Evolutionary conservation across 2,797 vertebrate species (phyloP).

Genomic region (Botia almorhae): DNA sequence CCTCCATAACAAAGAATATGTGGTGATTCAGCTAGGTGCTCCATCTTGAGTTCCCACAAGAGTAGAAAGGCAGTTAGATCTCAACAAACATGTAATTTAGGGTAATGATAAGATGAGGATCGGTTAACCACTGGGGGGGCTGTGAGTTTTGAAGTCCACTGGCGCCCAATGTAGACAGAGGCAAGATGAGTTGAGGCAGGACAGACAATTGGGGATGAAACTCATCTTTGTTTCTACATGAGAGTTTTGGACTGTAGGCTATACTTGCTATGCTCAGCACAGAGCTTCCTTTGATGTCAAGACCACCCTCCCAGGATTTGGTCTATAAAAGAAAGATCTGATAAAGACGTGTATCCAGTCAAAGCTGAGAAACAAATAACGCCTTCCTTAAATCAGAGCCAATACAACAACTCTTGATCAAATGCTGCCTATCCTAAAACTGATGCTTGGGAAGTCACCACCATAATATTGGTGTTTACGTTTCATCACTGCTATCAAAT

Average conservation of each 20-base stretch:
- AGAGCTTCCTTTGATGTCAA: conserved; percentile 45
- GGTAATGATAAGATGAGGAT: conserved; percentile 77
- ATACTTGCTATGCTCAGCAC: conserved; percentile 23
- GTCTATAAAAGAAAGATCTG: conserved; percentile 26
- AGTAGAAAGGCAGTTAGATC: conserved; percentile 57
- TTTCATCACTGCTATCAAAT: neutral
- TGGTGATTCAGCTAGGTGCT: conserved; percentile 48
- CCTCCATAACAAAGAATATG: conserved; percentile 49
- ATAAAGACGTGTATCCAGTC: conserved; percentile 22
- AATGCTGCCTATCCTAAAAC: neutral
- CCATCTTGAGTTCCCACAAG: conserved; percentile 46
- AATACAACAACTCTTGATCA: conserved; percentile 30
- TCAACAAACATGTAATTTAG: conserved; percentile 79
- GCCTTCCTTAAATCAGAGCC: conserved; percentile 13
- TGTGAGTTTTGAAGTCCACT: conserved; percentile 73
- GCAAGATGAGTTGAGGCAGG: conserved; percentile 47
- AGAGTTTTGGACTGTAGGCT: conserved; percentile 30
- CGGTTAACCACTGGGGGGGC: conserved; percentile 75
- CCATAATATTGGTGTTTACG: neutral
- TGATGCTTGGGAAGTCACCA: neutral
- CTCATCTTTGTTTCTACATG: conserved; percentile 42
- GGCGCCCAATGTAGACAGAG: conserved; percentile 66
- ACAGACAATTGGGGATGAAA: conserved; percentile 40
- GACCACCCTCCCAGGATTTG: conserved; percentile 25
- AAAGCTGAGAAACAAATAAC: conserved; percentile 20